A percentile compares a stretch with the other conserved stretches of the same genome.
phyloP scores from a whole-genome alignment of 2,113 vertebrate species.

The Embiotoca jacksoni region DNA sequence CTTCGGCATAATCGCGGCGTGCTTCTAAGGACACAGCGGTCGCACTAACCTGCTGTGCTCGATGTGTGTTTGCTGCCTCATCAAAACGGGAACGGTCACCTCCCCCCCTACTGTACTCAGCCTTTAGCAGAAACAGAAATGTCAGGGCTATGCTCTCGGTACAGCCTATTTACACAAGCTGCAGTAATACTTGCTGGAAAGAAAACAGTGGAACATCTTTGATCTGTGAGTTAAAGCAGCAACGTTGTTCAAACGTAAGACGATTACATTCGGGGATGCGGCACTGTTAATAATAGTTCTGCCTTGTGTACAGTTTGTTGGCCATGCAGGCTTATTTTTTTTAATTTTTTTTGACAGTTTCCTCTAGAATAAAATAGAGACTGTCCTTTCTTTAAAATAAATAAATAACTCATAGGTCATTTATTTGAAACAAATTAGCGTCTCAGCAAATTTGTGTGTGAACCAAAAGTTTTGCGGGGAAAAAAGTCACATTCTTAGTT shows the following conservation, averaged over 20 bases:
- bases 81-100: conserved; percentile 50
- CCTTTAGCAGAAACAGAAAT: conserved; percentile 50
- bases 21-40: conserved; percentile 72
- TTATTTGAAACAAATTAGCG: no score
- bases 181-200: background rate
- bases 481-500: no score
- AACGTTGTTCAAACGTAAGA: background rate
- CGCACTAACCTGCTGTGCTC: conserved; percentile 63
- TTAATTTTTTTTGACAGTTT: no score
- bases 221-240: conserved; percentile 12
- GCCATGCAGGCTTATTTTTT: no score
- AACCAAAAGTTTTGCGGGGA: no score
- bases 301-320: no score
- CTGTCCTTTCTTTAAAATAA: no score
- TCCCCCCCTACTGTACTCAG: conserved; percentile 20
- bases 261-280: background rate
- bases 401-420: no score
- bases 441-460: no score
- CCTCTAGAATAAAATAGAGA: no score
- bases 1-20: conserved; percentile 72
- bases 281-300: background rate
- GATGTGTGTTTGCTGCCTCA: conserved; percentile 52
- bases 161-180: conserved; percentile 29
- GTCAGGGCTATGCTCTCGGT: conserved; percentile 41
- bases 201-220: background rate